Base-by-base conservation (phyloP, 2,888 invertebrate genomes). In the Chrysolina americana region DNA sequence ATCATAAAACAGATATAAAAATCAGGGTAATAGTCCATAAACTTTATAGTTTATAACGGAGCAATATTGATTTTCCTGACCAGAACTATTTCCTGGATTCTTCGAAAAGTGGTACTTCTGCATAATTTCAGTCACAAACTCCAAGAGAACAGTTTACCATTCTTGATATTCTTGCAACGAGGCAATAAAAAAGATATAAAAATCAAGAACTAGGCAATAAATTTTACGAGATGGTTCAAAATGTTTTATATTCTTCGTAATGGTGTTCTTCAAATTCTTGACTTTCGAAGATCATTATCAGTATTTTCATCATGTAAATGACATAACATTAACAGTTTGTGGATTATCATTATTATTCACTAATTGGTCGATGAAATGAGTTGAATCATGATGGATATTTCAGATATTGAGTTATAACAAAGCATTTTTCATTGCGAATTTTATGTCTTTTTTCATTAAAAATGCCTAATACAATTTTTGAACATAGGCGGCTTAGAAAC, bases 1-100 rank as follows among this genome's bases (percentile, higher is more conserved):
- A 70, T 65, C 65, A 76, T 78, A 78, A 78, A 78, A 75, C 59
- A 28, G 62, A 73, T 69, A 77, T 78, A 76, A 78, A 77, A 74
- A 70, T 71, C 73, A 73, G 71, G 73, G 73, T 76, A 68, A 76
- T 73, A 68, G 76, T 41, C 76, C 73, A 73, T 76, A 73, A 76
- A 76, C 21, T 73, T 71, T 64, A 75, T 64, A 68, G 63, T 63
- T 71, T 68, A 75, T 75, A 70, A 75, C 56, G 63, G 65, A 64
- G 64, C 71, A 68, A 71, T 69, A 75, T 71, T 50, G 71, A 70
- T 75, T 72, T 72, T 50, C 62, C 9, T 15, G 36, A 21, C 41
- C 48, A 28, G n/a, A 48, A n/a, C 23, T 28, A 50, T 62, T n/a
- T 62, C 11, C 70, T 36, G 41, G 63, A 66, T 70, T 70, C 70